A percentile compares a stretch with the other conserved stretches of the same genome.
Evolutionary conservation across 2,113 vertebrate genomes (phyloP).

Genomic region (Tachysurus fulvidraco): DNA sequence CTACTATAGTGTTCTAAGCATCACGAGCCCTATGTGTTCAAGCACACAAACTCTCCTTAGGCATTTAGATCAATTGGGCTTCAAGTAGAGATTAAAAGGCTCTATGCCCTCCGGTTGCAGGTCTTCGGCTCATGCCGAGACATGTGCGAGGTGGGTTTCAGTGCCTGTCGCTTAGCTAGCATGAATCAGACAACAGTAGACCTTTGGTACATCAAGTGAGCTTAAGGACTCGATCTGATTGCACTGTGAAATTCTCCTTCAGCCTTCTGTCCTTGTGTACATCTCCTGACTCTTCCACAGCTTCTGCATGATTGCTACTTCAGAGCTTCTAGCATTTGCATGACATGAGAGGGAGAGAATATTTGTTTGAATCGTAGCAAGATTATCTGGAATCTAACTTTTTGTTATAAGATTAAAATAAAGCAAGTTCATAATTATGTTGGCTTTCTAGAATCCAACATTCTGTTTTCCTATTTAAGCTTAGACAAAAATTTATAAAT

Average conservation of each 20-base stretch:
- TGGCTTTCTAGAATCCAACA: no score
- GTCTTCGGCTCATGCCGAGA: background rate
- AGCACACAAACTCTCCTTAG: background rate
- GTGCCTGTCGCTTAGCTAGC: background rate
- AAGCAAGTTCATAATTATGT: no score
- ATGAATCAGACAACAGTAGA: background rate
- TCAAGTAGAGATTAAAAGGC: background rate
- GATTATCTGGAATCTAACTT: no score
- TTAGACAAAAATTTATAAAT: no score
- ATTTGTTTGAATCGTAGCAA: no score
- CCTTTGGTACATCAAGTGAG: background rate
- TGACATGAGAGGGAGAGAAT: slow-evolving; percentile 8
- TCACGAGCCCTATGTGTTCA: background rate
- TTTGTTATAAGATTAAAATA: no score
- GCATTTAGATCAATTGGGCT: background rate
- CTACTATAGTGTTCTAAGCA: background rate
- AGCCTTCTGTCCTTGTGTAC: background rate
- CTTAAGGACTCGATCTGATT: slow-evolving; percentile 4
- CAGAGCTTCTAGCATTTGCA: background rate
- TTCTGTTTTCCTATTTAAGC: no score
- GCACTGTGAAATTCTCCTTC: slow-evolving; percentile 19
- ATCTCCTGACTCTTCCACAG: slow-evolving; percentile 12
- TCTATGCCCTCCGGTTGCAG: background rate
- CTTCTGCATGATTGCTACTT: slow-evolving; percentile 33
- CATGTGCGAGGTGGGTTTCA: background rate